A percentile compares a stretch with the other conserved stretches of the same genome.
Evolutionary conservation across 2,113 vertebrate species (phyloP).

Genomic region (Bucco capensis): DNA sequence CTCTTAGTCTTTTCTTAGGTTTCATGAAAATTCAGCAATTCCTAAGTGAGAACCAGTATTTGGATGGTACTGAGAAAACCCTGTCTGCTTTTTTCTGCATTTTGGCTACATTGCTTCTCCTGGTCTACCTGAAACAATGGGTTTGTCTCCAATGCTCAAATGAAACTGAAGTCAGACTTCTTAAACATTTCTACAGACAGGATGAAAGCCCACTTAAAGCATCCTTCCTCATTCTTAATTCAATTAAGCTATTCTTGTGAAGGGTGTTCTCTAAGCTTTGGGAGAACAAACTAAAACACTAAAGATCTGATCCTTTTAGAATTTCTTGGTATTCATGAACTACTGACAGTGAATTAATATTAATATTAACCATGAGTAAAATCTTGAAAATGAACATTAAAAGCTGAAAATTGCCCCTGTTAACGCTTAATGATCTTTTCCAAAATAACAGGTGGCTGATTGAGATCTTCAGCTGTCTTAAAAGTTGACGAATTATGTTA

Average conservation of each 20-base stretch:
- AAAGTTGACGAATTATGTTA: conserved; percentile 21
- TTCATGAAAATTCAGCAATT: not conserved
- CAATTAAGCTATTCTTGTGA: not conserved
- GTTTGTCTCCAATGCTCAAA: not conserved
- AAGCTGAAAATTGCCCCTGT: conserved; percentile 22
- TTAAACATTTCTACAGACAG: not conserved
- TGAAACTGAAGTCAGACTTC: not conserved
- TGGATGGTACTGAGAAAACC: not conserved
- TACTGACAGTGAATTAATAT: conserved; percentile 36
- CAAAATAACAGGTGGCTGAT: conserved; percentile 53
- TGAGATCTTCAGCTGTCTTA: conserved; percentile 40
- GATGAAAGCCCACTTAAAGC: not conserved
- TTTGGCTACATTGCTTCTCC: not conserved
- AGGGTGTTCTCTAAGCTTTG: not conserved
- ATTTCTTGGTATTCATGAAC: not conserved
- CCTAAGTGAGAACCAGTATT: not conserved
- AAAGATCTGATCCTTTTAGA: not conserved
- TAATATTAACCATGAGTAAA: conserved; percentile 30
- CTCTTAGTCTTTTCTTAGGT: not conserved
- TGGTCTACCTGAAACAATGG: not conserved
- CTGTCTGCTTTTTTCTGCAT: not conserved
- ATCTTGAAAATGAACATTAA: conserved; percentile 50
- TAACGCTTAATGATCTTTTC: conserved; percentile 36
- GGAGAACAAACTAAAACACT: not conserved
- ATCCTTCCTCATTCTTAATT: not conserved